These are phyloP conservation scores for Chaetops frenatus DNA, from an alignment of 2,113 vertebrate genomes.

Conservation along the genomic window DNA sequence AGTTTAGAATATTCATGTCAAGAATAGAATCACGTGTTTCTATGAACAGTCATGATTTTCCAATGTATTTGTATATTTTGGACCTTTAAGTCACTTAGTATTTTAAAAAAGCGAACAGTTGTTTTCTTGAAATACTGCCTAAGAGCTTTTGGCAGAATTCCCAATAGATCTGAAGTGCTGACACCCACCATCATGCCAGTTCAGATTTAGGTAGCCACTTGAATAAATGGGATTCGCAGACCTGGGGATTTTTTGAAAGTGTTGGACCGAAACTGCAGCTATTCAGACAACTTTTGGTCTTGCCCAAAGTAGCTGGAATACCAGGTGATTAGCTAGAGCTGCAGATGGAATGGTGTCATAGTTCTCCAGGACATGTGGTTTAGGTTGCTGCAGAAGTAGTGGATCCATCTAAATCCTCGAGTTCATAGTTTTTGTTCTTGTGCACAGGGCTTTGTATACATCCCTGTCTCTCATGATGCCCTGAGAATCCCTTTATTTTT, in stretches of 20 bases:
- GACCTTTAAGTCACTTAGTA: background rate
- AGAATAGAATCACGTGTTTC: background rate
- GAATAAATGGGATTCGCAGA: rapidly evolving
- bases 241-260: background rate
- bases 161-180: background rate
- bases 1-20: background rate
- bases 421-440: conserved; percentile 20
- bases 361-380: background rate
- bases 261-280: background rate
- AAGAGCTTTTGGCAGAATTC: background rate
- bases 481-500: conserved; percentile 36
- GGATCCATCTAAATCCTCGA: background rate
- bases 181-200: rapidly evolving
- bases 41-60: background rate
- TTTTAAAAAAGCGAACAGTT: background rate
- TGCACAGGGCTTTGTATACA: conserved; percentile 52
- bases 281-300: background rate
- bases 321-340: background rate
- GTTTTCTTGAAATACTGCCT: background rate
- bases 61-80: background rate
- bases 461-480: conserved; percentile 52
- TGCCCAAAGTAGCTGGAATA: background rate
- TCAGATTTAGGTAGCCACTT: background rate
- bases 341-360: background rate
- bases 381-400: background rate